Conservation (phyloP, 2,888 invertebrate species). For the Ferdinandea cuprea region DNA sequence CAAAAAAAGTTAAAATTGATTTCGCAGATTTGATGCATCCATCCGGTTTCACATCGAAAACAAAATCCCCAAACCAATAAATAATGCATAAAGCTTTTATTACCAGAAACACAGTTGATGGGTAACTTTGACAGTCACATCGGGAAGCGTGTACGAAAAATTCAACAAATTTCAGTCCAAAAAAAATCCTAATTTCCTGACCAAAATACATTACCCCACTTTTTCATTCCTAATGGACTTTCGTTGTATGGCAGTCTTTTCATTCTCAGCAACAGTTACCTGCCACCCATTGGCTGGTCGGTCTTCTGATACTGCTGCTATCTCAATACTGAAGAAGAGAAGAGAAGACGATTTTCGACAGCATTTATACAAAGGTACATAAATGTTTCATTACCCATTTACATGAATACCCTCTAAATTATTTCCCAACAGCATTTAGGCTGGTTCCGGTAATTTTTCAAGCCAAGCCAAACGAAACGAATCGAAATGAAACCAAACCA, state of each 20-base stretch:
- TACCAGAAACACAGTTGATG: neutral
- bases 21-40: too few species aligned
- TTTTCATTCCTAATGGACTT: conserved; percentile 69
- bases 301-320: conserved; percentile 3
- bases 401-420: conserved; percentile 54
- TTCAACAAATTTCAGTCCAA: neutral
- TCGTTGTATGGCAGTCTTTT: conserved; percentile 29
- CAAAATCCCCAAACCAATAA: too few species aligned
- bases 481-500: too few species aligned
- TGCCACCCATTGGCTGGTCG: neutral
- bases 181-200: conserved; percentile 24
- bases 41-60: too few species aligned
- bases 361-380: neutral
- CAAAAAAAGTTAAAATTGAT: too few species aligned
- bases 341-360: conserved; percentile 5
- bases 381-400: conserved; percentile 56
- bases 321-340: neutral
- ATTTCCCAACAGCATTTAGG: conserved; percentile 53
- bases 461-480: conserved; percentile 16
- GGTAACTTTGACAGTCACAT: conserved; percentile 8
- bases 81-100: too few species aligned
- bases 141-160: conserved; percentile 13
- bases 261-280: neutral
- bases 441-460: conserved; percentile 56
- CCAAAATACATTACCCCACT: conserved; percentile 39